Percentiles rank a stretch among this genome's conserved stretches.
Evolutionary conservation across 2,113 vertebrate genomes (phyloP).

Genomic region (Pica pica): DNA sequence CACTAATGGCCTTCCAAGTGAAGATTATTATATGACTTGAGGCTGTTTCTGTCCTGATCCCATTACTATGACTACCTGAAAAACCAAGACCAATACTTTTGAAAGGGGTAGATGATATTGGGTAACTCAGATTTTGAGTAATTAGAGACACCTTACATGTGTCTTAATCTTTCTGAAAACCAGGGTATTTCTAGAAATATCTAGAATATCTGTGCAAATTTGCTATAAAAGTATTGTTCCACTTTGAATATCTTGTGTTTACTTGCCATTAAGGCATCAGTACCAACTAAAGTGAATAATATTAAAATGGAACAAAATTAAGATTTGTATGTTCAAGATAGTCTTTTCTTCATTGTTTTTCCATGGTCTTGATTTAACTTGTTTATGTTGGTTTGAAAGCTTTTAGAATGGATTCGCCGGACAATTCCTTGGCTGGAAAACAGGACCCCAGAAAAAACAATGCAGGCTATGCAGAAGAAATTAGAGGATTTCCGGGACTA

Average conservation of each 20-base stretch:
- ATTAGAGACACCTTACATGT: not conserved
- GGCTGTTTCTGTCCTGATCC: not conserved
- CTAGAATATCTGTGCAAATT: not conserved
- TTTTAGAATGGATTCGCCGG: conserved; percentile 95
- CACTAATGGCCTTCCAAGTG: not conserved
- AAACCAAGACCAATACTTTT: not conserved
- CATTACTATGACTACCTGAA: not conserved
- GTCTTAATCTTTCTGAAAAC: not conserved
- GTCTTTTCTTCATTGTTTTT: not conserved
- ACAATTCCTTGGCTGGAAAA: conserved; percentile 98
- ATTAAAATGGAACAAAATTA: not conserved
- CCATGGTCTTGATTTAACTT: not conserved
- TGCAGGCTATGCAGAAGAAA: conserved; percentile 94
- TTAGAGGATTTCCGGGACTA: conserved; percentile 98
- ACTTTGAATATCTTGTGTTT: not conserved
- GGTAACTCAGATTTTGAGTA: not conserved
- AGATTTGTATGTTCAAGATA: not conserved
- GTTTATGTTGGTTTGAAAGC: conserved; percentile 58
- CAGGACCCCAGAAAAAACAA: conserved; percentile 89
- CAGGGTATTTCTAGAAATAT: not conserved
- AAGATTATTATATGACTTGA: not conserved
- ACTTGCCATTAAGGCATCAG: not conserved
- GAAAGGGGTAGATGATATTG: not conserved
- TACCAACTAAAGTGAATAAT: not conserved
- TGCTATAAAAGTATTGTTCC: not conserved